These are phyloP conservation scores for Diuraphis noxia DNA, from an alignment of 1,140 invertebrate species.

Conservation along the genomic window DNA sequence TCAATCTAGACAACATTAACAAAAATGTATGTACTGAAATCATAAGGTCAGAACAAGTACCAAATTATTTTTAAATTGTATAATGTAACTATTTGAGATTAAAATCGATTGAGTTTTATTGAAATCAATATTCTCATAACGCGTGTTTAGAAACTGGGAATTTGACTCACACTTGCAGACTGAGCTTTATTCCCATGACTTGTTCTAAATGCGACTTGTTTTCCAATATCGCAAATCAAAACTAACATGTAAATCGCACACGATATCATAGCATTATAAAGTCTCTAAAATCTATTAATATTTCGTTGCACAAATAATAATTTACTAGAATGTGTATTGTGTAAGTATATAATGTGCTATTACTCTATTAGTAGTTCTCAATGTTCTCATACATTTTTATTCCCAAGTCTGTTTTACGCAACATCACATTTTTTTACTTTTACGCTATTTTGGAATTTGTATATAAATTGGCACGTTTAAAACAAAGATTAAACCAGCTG, in stretches of 20 bases:
- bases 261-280: background rate
- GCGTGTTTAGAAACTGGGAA: too few species aligned
- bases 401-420: background rate
- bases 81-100: too few species aligned
- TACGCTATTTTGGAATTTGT: background rate
- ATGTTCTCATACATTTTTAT: background rate
- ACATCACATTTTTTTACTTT: background rate
- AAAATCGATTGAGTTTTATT: too few species aligned
- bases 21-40: too few species aligned
- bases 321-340: too few species aligned
- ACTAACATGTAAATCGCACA: background rate
- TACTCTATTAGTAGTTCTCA: background rate
- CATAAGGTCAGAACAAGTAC: too few species aligned
- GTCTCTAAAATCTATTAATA: background rate
- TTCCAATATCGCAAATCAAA: background rate
- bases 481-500: background rate
- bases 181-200: too few species aligned
- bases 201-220: background rate
- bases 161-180: too few species aligned
- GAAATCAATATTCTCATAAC: too few species aligned
- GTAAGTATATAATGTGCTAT: too few species aligned
- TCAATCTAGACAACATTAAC: too few species aligned
- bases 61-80: too few species aligned
- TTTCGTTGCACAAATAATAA: background rate
- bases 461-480: background rate